A percentile compares a stretch with the other conserved stretches of the same genome.
These are phyloP conservation scores for Hafferia zeledoni DNA, from an alignment of 2,797 vertebrate species.

Conservation along the genomic window DNA sequence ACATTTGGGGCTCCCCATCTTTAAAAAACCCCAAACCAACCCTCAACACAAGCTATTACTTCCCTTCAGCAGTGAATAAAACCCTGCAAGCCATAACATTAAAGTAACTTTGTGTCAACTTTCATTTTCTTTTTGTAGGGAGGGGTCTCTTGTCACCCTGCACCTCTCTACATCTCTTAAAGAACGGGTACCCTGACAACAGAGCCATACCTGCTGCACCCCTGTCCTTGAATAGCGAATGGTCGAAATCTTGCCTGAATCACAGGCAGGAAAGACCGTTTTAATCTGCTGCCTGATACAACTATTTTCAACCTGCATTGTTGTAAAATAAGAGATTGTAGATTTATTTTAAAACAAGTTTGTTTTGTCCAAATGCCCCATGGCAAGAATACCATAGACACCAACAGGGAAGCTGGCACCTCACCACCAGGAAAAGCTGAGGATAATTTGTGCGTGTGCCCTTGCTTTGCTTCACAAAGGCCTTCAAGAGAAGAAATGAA, in stretches of 20 bases:
- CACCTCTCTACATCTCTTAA: background rate
- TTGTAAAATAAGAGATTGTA: background rate
- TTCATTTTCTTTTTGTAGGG: background rate
- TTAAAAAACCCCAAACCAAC: background rate
- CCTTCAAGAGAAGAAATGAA: slow-evolving; percentile 4
- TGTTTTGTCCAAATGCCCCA: background rate
- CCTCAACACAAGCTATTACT: background rate
- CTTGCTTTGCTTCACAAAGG: background rate
- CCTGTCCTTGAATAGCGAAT: background rate
- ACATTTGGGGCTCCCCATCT: background rate
- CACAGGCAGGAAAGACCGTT: background rate
- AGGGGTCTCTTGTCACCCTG: background rate
- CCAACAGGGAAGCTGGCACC: background rate
- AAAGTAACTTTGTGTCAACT: background rate
- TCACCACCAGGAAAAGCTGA: background rate
- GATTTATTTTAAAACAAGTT: background rate
- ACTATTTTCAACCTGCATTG: background rate
- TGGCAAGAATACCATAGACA: background rate
- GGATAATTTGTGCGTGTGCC: background rate
- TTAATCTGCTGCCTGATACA: background rate
- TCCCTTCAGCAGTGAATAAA: background rate
- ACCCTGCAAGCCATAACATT: background rate
- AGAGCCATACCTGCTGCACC: background rate
- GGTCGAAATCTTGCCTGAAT: background rate
- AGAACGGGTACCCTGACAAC: background rate